phyloP scores from a whole-genome alignment of 2,888 invertebrate species.

The Nomada goodeniana region DNA sequence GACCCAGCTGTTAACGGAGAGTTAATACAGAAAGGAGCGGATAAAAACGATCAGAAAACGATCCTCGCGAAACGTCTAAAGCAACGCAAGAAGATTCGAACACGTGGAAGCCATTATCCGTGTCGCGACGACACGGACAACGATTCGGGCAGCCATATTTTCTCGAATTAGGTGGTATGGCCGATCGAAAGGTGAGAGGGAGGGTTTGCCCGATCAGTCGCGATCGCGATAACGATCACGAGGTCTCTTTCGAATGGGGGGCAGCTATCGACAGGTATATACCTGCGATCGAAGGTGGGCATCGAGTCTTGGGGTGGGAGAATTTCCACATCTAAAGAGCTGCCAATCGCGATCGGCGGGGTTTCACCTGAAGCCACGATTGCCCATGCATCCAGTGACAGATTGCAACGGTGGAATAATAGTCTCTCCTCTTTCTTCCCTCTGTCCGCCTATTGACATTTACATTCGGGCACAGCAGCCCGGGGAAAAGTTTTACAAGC shows the following conservation, averaged over 20 bases:
- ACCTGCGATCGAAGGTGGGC: slow-evolving; percentile 51
- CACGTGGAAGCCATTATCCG: slow-evolving; percentile 30
- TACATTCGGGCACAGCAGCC: slow-evolving; percentile 54
- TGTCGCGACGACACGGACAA: no score
- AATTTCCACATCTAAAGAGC: slow-evolving; percentile 71
- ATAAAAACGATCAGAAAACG: no score
- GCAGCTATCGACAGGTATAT: slow-evolving; percentile 41
- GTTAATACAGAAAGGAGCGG: no score
- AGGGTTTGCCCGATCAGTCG: slow-evolving; percentile 34
- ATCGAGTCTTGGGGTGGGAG: slow-evolving; percentile 64
- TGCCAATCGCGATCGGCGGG: slow-evolving; percentile 67
- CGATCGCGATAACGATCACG: slow-evolving; percentile 44
- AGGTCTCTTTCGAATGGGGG: slow-evolving; percentile 34
- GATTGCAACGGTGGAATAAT: slow-evolving; percentile 66
- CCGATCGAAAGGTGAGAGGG: background rate
- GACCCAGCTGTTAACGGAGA: no score
- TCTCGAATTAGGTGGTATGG: slow-evolving; percentile 75
- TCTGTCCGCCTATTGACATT: slow-evolving; percentile 33
- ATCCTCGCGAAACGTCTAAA: no score
- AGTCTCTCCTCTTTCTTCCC: slow-evolving; percentile 12
- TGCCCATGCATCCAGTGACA: slow-evolving; percentile 54
- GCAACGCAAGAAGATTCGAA: background rate
- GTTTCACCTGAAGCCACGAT: slow-evolving; percentile 46
- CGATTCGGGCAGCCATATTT: slow-evolving; percentile 74
- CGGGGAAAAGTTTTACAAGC: slow-evolving; percentile 57